Percentiles rank a stretch among this genome's conserved stretches.
phyloP scores from a whole-genome alignment of 2,888 invertebrate species.

The Stramonita haemastoma region DNA sequence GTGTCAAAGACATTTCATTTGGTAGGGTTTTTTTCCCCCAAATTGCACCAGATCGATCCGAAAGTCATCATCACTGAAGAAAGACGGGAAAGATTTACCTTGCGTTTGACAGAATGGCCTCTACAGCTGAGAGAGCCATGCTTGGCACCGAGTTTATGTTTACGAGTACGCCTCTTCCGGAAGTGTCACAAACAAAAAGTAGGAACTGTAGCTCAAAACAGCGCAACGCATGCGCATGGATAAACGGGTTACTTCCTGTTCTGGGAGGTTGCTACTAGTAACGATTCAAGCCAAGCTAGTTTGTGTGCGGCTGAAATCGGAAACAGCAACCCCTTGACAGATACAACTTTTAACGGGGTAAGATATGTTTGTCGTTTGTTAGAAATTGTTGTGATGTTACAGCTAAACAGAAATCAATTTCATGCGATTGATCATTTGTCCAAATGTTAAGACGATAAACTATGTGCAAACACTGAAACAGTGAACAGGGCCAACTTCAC shows the following conservation, averaged over 20 bases:
- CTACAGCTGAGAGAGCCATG: slow-evolving; percentile 64
- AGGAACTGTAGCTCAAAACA: not conserved
- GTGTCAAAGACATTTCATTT: no score
- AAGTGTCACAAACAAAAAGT: slow-evolving; percentile 7
- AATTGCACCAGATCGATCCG: no score
- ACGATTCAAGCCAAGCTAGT: slow-evolving; percentile 48
- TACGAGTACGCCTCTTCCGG: slow-evolving; percentile 33
- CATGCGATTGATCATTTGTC: not conserved
- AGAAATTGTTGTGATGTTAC: no score
- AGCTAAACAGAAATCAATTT: not conserved
- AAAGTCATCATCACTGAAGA: no score
- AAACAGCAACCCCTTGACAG: not conserved
- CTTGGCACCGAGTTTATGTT: not conserved
- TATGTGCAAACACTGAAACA: no score
- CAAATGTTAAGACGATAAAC: no score
- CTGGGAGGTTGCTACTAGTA: slow-evolving; percentile 56
- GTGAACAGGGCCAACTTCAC: no score
- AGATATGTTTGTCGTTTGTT: not conserved
- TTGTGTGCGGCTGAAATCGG: slow-evolving; percentile 16
- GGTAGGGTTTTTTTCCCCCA: no score
- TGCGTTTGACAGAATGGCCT: slow-evolving; percentile 60
- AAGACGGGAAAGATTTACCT: slow-evolving; percentile 48
- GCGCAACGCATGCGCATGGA: not conserved
- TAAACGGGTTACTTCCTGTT: slow-evolving; percentile 13
- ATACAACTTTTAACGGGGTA: slow-evolving; percentile 1